These are phyloP conservation scores for Parapristionchus giblindavisi DNA, from an alignment of 2,888 invertebrate species.

Conservation along the genomic window DNA sequence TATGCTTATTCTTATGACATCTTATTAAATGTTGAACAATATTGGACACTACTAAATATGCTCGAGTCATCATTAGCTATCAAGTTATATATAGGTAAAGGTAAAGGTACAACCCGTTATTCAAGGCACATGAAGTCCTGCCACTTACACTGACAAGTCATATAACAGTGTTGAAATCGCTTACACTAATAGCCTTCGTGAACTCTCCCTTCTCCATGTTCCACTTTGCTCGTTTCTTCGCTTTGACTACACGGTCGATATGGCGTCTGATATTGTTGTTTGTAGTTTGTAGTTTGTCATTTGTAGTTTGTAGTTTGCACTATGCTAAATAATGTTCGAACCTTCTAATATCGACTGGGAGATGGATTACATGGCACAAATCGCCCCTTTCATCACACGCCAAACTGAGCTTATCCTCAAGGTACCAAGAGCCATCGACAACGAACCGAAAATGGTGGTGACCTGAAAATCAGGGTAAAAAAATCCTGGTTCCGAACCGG, in stretches of 20 bases:
- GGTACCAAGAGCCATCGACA: slow-evolving; percentile 20
- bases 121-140: too few species aligned
- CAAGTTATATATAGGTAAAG: too few species aligned
- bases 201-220: slow-evolving; percentile 26
- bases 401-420: neutral
- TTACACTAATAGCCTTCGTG: slow-evolving; percentile 19
- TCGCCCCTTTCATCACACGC: slow-evolving; percentile 15
- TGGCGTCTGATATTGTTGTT: slow-evolving; percentile 12
- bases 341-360: slow-evolving; percentile 28
- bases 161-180: too few species aligned
- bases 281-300: neutral
- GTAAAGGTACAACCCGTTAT: too few species aligned
- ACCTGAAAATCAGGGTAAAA: slow-evolving; percentile 1
- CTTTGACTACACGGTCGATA: slow-evolving; percentile 5
- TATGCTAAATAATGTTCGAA: neutral
- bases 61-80: too few species aligned
- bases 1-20: too few species aligned
- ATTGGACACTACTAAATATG: too few species aligned
- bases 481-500: neutral
- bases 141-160: too few species aligned
- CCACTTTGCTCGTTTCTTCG: slow-evolving; percentile 17
- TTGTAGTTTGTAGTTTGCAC: neutral
- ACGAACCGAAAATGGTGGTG: slow-evolving; percentile 34
- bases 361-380: slow-evolving; percentile 17
- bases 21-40: too few species aligned